Evolutionary conservation across 1,140 invertebrate genomes (phyloP).

Genomic region (Tetramorium parvispinum): DNA sequence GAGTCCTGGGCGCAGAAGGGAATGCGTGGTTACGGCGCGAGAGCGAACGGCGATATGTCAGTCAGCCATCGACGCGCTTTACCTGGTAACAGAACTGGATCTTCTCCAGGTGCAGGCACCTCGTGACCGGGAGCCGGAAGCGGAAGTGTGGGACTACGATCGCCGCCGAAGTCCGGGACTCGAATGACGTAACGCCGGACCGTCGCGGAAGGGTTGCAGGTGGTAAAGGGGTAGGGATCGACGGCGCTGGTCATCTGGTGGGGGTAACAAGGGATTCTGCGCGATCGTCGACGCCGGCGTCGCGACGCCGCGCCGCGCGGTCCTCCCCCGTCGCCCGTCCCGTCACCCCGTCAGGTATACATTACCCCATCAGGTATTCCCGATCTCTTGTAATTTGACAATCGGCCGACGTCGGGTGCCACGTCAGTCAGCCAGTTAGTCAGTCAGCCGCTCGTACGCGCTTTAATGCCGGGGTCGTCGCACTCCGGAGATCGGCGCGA

Average conservation of each 20-base stretch:
- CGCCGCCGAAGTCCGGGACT: slow-evolving; percentile 77
- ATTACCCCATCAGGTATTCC: slow-evolving; percentile 45
- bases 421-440: slow-evolving; percentile 77
- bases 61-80: slow-evolving; percentile 18
- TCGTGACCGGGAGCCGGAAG: slow-evolving; percentile 70
- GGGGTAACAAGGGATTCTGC: slow-evolving; percentile 74
- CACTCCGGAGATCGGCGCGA: slow-evolving; percentile 47
- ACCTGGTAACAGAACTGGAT: slow-evolving; percentile 49
- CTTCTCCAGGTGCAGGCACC: background rate
- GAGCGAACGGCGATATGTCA: background rate
- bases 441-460: slow-evolving; percentile 53
- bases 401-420: slow-evolving; percentile 75
- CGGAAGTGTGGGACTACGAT: slow-evolving; percentile 74
- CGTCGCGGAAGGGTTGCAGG: slow-evolving; percentile 72
- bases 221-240: slow-evolving; percentile 74
- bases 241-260: slow-evolving; percentile 50
- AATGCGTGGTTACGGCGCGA: background rate
- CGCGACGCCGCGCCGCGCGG: background rate
- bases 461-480: slow-evolving; percentile 56
- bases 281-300: slow-evolving; percentile 63
- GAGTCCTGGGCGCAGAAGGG: background rate
- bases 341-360: background rate
- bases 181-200: slow-evolving; percentile 79
- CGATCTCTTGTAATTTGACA: slow-evolving; percentile 72
- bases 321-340: background rate